Percentiles rank a stretch among this genome's conserved stretches.
Conservation (phyloP, 1,140 invertebrate genomes). For the Cotesia vestalis region DNA sequence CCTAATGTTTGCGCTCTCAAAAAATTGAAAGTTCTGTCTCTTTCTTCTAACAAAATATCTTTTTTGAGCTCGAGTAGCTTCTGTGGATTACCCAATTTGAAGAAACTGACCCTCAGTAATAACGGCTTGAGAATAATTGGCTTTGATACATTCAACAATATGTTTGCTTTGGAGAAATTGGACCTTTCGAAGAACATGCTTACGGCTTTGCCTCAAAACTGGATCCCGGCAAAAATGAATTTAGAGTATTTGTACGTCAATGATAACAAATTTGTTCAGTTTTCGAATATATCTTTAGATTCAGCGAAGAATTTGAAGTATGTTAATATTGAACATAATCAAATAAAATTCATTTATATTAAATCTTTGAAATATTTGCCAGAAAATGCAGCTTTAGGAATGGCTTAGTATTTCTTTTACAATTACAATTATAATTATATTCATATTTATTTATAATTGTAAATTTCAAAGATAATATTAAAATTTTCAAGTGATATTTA, state of each 20-base stretch:
- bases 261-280: not conserved
- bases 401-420: too few species aligned
- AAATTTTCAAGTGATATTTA: too few species aligned
- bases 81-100: not conserved
- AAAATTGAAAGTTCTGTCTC: slow-evolving; percentile 16
- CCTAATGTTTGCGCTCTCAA: slow-evolving; percentile 13
- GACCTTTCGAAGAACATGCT: not conserved
- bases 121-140: not conserved
- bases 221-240: not conserved
- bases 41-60: slow-evolving; percentile 9
- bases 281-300: slow-evolving; percentile 20
- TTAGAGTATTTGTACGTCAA: not conserved
- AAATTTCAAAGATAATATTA: too few species aligned
- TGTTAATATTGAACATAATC: slow-evolving; percentile 33
- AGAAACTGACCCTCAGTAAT: not conserved
- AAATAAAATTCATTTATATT: slow-evolving; percentile 20
- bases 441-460: too few species aligned
- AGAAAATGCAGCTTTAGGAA: too few species aligned
- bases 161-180: not conserved
- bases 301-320: slow-evolving; percentile 29
- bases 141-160: not conserved
- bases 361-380: not conserved
- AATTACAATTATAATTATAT: too few species aligned
- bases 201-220: not conserved
- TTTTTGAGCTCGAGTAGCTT: not conserved